Percentiles rank a stretch among this genome's conserved stretches.
Evolutionary conservation across 1,140 invertebrate species (phyloP).

Genomic region (Platyura marginata): DNA sequence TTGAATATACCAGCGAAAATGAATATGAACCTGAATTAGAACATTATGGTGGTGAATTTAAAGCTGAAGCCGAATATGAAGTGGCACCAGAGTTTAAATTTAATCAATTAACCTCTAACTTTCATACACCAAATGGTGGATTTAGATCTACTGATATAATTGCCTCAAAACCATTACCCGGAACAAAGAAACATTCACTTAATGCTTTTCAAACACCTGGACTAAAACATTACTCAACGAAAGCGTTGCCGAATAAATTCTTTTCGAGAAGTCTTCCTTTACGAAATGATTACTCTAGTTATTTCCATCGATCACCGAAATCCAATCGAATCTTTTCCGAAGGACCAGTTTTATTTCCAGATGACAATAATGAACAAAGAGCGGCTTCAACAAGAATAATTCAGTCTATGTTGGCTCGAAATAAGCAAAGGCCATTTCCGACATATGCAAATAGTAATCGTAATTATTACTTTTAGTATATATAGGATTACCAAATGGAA

Average conservation of each 20-base stretch:
- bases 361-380: slow-evolving; percentile 12
- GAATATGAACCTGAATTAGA: not conserved
- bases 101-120: too few relatives aligned
- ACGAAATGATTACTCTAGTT: slow-evolving; percentile 13
- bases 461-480: too few relatives aligned
- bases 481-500: too few relatives aligned
- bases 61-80: not conserved
- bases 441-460: too few relatives aligned
- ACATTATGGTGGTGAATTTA: not conserved
- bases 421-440: slow-evolving; percentile 10
- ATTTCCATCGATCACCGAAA: slow-evolving; percentile 14
- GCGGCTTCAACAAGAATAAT: slow-evolving; percentile 16
- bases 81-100: not conserved
- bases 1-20: not conserved
- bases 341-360: slow-evolving; percentile 15
- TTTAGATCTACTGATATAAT: slow-evolving; percentile 5
- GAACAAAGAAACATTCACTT: slow-evolving; percentile 9
- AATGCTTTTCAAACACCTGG: too few relatives aligned
- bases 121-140: not conserved
- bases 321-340: too few relatives aligned
- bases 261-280: not conserved
- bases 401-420: slow-evolving; percentile 17
- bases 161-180: slow-evolving; percentile 8
- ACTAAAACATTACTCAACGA: slow-evolving; percentile 17
- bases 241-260: slow-evolving; percentile 1